phyloP scores from a whole-genome alignment of 2,113 vertebrate species.

The Heptranchias perlo region DNA sequence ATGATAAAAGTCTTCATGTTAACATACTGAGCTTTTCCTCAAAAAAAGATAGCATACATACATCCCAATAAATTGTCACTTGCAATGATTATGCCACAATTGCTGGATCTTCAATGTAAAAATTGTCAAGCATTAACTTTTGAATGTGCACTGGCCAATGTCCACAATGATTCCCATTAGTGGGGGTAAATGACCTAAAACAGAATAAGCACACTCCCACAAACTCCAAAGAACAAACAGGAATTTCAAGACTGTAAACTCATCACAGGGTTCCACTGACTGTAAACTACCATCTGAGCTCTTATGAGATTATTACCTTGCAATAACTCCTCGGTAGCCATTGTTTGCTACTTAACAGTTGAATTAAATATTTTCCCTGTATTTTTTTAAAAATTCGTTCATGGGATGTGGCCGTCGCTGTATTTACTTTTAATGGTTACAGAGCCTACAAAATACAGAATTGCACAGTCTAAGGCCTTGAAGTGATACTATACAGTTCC shows the following conservation, averaged over 20 bases:
- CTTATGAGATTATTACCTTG: not conserved
- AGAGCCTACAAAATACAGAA: not conserved
- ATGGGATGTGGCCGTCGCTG: too few relatives aligned
- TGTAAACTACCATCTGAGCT: not conserved
- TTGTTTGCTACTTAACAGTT: not conserved
- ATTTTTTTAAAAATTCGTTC: too few relatives aligned
- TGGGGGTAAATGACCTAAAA: not conserved
- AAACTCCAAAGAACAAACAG: not conserved
- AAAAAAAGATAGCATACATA: not conserved
- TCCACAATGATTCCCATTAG: not conserved
- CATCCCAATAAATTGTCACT: not conserved
- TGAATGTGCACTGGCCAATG: not conserved
- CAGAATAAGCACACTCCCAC: not conserved
- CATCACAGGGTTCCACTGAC: not conserved
- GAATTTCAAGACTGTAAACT: not conserved
- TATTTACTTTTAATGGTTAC: not conserved
- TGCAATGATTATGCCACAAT: not conserved
- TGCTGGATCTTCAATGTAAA: not conserved
- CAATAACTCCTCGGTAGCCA: not conserved
- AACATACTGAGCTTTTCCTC: not conserved
- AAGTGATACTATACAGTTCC: not conserved
- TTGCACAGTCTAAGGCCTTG: not conserved
- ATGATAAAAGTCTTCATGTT: not conserved
- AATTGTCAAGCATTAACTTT: not conserved
- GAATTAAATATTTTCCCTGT: not conserved